Evolutionary conservation across 2,888 invertebrate species (phyloP).

Genomic region (Melieria omissa): DNA sequence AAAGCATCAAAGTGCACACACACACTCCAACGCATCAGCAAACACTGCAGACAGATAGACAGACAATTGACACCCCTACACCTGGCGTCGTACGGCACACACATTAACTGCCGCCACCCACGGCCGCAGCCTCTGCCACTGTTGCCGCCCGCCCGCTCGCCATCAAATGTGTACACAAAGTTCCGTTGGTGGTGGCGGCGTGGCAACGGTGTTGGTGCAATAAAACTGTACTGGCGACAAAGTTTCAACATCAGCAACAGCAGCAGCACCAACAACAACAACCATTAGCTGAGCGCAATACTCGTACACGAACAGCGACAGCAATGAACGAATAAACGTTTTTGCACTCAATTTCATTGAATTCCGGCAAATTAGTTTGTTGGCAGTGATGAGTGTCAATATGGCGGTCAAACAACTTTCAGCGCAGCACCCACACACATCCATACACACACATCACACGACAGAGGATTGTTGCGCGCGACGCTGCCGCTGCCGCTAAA

Average conservation of each 20-base stretch:
- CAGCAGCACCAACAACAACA: neutral
- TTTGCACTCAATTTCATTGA: constrained; percentile 58
- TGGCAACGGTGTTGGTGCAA: neutral
- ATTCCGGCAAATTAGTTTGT: constrained; percentile 56
- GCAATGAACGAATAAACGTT: constrained; percentile 44
- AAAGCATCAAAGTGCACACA: constrained; percentile 29
- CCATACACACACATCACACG: neutral
- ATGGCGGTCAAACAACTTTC: constrained; percentile 40
- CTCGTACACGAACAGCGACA: constrained; percentile 4
- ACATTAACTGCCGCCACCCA: no score
- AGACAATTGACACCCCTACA: neutral
- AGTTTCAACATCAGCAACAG: constrained; percentile 8
- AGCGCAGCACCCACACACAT: neutral
- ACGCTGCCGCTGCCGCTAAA: neutral
- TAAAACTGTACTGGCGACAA: constrained; percentile 24
- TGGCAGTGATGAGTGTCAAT: constrained; percentile 46
- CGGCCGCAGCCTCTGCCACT: no score
- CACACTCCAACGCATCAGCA: constrained; percentile 34
- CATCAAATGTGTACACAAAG: no score
- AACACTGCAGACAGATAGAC: constrained; percentile 14
- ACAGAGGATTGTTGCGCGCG: neutral
- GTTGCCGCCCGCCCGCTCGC: no score
- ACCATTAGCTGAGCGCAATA: constrained; percentile 1
- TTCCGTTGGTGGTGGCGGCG: no score
- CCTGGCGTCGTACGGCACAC: no score